Percentiles rank a stretch among this genome's conserved stretches.
These are phyloP conservation scores for Diorhabda carinulata DNA, from an alignment of 1,140 invertebrate species.

Conservation along the genomic window DNA sequence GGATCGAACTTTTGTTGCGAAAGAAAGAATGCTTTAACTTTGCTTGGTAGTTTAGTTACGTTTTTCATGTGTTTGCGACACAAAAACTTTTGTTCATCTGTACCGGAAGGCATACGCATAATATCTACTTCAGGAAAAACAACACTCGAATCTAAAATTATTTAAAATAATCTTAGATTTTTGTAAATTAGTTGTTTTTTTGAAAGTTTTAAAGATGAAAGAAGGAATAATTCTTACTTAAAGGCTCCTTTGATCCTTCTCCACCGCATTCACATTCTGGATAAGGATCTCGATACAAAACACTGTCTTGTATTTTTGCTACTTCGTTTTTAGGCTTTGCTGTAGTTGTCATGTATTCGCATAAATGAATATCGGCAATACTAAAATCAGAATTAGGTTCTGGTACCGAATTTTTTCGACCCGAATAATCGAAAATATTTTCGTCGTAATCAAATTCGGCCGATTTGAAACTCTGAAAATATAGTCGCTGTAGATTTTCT, in stretches of 20 bases:
- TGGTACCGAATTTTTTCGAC: neutral
- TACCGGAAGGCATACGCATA: neutral
- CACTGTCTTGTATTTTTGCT: constrained; percentile 25
- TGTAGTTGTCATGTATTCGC: neutral
- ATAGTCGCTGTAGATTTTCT: constrained; percentile 25
- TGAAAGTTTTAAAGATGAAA: neutral
- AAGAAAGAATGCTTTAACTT: constrained; percentile 27
- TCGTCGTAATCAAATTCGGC: constrained; percentile 29
- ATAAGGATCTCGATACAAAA: constrained; percentile 37
- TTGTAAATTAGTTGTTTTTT: neutral
- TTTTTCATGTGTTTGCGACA: constrained; percentile 27
- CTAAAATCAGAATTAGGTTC: neutral
- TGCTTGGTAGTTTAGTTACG: constrained; percentile 19
- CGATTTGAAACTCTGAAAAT: constrained; percentile 35
- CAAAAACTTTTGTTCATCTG: constrained; percentile 18
- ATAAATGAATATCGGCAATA: constrained; percentile 9
- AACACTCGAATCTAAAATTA: no score
- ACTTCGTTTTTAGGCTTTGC: constrained; percentile 11
- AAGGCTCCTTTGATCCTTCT: constrained; percentile 7
- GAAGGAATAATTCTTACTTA: no score
- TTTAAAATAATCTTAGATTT: no score
- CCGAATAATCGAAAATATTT: constrained; percentile 14
- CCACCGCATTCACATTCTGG: constrained; percentile 34
- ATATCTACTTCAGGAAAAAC: constrained; percentile 7
- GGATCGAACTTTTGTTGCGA: constrained; percentile 25